These are phyloP conservation scores for Odontesthes bonariensis DNA, from an alignment of 2,113 vertebrate genomes.

Conservation along the genomic window DNA sequence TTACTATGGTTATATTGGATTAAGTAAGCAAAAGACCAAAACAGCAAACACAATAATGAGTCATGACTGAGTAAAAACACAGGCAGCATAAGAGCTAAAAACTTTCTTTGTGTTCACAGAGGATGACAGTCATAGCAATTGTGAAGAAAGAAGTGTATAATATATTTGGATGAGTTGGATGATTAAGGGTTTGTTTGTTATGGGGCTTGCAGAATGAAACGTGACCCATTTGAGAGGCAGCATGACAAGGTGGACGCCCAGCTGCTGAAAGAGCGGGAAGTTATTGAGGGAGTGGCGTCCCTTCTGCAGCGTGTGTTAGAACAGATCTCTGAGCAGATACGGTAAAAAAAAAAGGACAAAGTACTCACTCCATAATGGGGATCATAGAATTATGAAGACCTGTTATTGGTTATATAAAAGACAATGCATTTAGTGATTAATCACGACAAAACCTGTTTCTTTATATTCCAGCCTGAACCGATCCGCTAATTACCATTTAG, in stretches of 20 bases:
- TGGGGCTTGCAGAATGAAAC: slow-evolving; percentile 81
- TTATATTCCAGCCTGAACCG: slow-evolving; percentile 85
- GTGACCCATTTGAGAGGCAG: slow-evolving; percentile 84
- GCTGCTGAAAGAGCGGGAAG: slow-evolving; percentile 87
- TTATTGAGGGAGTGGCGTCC: slow-evolving; percentile 77
- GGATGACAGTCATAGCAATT: too few relatives aligned
- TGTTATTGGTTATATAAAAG: neutral
- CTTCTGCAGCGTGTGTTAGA: slow-evolving; percentile 85
- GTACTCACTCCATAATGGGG: neutral
- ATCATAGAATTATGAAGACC: neutral
- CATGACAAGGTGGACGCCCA: slow-evolving; percentile 87
- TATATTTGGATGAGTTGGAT: neutral
- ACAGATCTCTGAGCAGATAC: slow-evolving; percentile 90
- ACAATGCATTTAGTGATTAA: neutral
- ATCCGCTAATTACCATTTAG: slow-evolving; percentile 88
- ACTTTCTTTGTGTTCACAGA: too few relatives aligned
- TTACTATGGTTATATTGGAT: too few relatives aligned
- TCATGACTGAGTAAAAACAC: too few relatives aligned
- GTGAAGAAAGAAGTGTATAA: neutral
- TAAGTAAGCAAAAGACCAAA: too few relatives aligned
- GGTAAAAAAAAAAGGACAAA: slow-evolving; percentile 74
- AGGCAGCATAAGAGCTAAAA: too few relatives aligned
- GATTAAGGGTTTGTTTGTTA: neutral
- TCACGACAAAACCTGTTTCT: neutral
- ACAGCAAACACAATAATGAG: too few relatives aligned